These are phyloP conservation scores for Phylloscopus trochiloides DNA, from an alignment of 2,113 vertebrate species.

Conservation along the genomic window DNA sequence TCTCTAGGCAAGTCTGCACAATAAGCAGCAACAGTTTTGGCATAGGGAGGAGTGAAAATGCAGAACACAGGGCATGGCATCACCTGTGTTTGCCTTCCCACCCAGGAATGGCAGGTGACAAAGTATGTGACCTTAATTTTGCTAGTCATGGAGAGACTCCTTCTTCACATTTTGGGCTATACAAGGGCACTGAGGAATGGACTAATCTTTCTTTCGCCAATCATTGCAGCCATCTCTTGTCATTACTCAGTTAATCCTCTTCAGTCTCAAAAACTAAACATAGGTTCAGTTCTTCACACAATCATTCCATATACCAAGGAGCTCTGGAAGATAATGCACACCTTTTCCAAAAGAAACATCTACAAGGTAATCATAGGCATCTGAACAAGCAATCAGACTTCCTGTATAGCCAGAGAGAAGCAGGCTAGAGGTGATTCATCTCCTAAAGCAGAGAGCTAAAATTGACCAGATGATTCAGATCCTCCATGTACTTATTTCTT, in stretches of 20 bases:
- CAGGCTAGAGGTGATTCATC: not conserved
- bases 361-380: not conserved
- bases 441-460: not conserved
- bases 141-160: not conserved
- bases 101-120: not conserved
- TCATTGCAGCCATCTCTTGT: not conserved
- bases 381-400: not conserved
- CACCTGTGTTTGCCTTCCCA: not conserved
- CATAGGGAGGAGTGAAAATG: not conserved
- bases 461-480: constrained; percentile 13
- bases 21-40: not conserved
- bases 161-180: not conserved
- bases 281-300: not conserved
- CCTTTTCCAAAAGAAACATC: not conserved
- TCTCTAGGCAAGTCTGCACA: not conserved
- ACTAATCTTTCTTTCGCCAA: not conserved
- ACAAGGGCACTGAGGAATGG: not conserved
- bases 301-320: not conserved
- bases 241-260: not conserved
- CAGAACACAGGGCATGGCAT: not conserved
- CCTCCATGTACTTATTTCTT: not conserved
- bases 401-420: not conserved
- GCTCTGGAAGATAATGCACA: not conserved
- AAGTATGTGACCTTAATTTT: not conserved
- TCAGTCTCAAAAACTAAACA: not conserved